Conservation (phyloP, 1,140 invertebrate species). For the Listronotus oregonensis region DNA sequence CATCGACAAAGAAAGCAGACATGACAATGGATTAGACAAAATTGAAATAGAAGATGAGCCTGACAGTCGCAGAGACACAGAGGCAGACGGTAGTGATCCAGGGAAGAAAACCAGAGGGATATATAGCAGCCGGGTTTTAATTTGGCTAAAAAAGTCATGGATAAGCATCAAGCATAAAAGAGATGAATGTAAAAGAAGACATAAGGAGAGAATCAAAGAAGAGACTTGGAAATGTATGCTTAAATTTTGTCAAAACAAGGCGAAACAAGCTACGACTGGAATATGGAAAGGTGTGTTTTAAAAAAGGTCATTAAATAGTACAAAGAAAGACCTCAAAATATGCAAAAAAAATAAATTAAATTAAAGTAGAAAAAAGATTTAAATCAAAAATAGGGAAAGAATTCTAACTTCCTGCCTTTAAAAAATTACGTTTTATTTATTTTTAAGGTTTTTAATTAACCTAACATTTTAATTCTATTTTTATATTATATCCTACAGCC, state of each 20-base stretch:
- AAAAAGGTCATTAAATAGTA: too few species aligned
- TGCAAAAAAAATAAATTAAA: too few species aligned
- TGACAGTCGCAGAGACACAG: not conserved
- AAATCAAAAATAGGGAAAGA: too few species aligned
- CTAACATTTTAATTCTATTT: too few species aligned
- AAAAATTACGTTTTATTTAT: too few species aligned
- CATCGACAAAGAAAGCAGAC: not conserved
- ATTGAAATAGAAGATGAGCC: not conserved
- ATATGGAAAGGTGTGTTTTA: slow-evolving; percentile 16
- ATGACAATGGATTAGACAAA: not conserved
- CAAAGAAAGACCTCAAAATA: too few species aligned
- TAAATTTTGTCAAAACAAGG: slow-evolving; percentile 15
- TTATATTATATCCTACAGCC: too few species aligned
- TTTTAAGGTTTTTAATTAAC: too few species aligned
- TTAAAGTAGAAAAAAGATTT: too few species aligned
- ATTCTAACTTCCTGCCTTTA: too few species aligned
- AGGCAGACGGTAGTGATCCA: not conserved
- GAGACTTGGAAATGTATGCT: not conserved
- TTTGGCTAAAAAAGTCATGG: slow-evolving; percentile 29
- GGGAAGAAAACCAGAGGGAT: not conserved
- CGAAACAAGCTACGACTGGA: slow-evolving; percentile 2
- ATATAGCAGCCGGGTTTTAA: slow-evolving; percentile 11
- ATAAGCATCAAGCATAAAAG: slow-evolving; percentile 17
- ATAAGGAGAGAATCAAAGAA: not conserved
- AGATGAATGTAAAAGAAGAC: slow-evolving; percentile 7